Base-by-base conservation (phyloP, 2,888 invertebrate species). In the Andrena trimmerana region DNA sequence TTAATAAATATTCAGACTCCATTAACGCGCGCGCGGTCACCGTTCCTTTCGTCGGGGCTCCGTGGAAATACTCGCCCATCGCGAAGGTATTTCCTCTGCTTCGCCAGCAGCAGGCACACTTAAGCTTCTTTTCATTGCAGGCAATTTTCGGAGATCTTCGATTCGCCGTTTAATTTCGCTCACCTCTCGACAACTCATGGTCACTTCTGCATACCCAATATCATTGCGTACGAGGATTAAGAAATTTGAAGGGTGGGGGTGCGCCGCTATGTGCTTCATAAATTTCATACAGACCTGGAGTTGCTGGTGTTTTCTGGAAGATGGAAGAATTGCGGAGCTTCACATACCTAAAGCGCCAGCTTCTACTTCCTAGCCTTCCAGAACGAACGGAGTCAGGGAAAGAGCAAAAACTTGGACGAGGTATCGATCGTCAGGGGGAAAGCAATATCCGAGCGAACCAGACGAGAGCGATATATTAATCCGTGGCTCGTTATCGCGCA, bases 391-490 rank as follows among this genome's bases (percentile, higher is more conserved):
- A 80, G 80, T 80, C 81, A 60, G 31, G 31, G 59, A 65, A 48
- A 52, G 57, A 57, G 71, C 71, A 81, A 81, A 71, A 81, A 80
- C 60, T 71, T 80, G 20, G 54, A 29, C 71, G 31, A 81, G 67
- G 80, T 80, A 80, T 80, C 80, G 80, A 80, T 81, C 81, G 31
- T 24, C n/a, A 6, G 24, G 29, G 27, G 52, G 57, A 27, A 71
- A 57, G 76, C 83, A 76, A 82, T 83, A 83, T 69, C 67, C 66
- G 67, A 68, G 42, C 71, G 70, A 76, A 54, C 71, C 76, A 42
- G 67, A 68, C 54, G 29, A 52, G 60, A 59, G 42, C 82, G 76
- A 82, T 82, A 70, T 83, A 85, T 88, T 75, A 83, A 83, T 78
- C 67, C 52, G 66, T 54, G 42, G 66, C 68, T 60, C 76, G 74